Base-by-base conservation (phyloP, 2,113 vertebrate species). In the Eurystomus gularis region DNA sequence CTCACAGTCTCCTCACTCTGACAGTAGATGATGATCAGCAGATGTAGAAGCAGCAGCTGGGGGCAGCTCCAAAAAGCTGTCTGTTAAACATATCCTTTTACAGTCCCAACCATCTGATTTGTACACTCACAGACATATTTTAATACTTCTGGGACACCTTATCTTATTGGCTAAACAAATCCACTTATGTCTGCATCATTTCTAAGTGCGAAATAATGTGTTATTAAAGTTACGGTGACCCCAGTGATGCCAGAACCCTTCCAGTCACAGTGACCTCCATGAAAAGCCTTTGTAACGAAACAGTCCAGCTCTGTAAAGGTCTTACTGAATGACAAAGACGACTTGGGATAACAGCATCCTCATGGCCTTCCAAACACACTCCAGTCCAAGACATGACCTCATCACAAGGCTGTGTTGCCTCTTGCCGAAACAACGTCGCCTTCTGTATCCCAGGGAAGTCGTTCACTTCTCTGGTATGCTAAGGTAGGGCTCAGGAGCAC, bases 341-440 rank as follows among this genome's bases (percentile, higher is more conserved):
- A n/a, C 79, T 92, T 73, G 86, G 86, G 76, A 42, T 78, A 94
- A 62, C 76, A 70, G 76, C 82, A 33, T 62, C 82, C 68, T 83
- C 6, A 0, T 73, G 88, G 82, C 64, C 71, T 95, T 90, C 83
- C 95, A 94, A 92, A 73, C 39, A 39, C 0, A 0, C 17, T 51
- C 58, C 20, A 31, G 6, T 86, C 94, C 94, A 95, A 96, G 95
- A 97, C 94, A 90, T 97, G 96, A 95, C 58, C 91, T 97, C 95
- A 96, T 55, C 68, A 11, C 37, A 2, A 46, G 72, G 60, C 48
- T 92, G 92, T 83, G 70, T 4, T 70, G 62, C 68, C 79, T 93
- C 60, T 92, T 49, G 55, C 58, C 0, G 15, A 61, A 93, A 73
- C 76, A 66, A 8, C 17, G 75, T 37, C 35, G 40, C 62, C 79